Evolutionary conservation across 2,888 invertebrate species (phyloP), one percentile per base, ranked within the genome.

Genomic region (Candidula unifasciata): DNA sequence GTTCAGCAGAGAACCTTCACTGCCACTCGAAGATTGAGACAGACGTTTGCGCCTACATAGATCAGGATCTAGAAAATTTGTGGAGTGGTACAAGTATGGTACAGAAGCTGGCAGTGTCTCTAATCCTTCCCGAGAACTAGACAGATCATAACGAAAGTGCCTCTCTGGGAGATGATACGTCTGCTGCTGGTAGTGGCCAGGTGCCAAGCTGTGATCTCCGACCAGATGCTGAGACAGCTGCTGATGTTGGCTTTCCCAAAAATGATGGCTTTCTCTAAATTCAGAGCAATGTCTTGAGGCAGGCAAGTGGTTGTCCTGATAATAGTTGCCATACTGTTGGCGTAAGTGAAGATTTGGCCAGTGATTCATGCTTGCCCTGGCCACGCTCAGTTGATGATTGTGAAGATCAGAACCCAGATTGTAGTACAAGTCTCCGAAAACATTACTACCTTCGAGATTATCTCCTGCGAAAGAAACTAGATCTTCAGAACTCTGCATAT

Each of bases 1-100:
- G 64, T 44, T 74, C 21, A 82, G 18, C 44, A 82, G 13, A 2
- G 73, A 73, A 3, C 60, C 64, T 13, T 82, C 82, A 37, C 74
- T 82, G 21, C 74, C 82, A 24, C 37, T 74, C 1, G 82, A 82
- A 18, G 82, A 74, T 27, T 37, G 82, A 1, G 82, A 82, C 18
- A 35, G 30, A 27, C 44, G 30, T 35, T 74, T 82, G n/a, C 33
- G 71, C 35, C 69, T 33, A 21, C 3, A 10, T 2, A 71, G 80
- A 2, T 54, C 68, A 27, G 24, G 16, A 21, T 52, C 52, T n/a
- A 68, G 6, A 18, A 52, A 33, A n/a, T 57, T 18, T 30, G 80
- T 52, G 8, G 80, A 0, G n/a, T 80, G 57, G 8, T 33, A 3
- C 44, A 79, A 27, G 30, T 64, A 30, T 21, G 44, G 21, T 3